These are phyloP conservation scores for Perithous albicinctus DNA, from an alignment of 2,888 invertebrate species.

Conservation along the genomic window DNA sequence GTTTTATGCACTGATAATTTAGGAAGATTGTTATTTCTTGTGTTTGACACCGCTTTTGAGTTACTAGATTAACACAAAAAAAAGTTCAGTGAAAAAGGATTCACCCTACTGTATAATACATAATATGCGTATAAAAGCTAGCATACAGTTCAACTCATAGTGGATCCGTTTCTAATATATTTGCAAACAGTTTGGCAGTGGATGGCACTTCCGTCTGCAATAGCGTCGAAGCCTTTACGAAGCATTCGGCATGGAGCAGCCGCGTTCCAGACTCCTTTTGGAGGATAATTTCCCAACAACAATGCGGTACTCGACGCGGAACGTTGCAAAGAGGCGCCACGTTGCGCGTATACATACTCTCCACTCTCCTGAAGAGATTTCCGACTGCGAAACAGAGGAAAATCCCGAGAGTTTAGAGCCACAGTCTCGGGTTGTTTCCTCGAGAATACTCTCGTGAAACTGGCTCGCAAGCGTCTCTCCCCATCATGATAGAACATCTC, in stretches of 20 bases:
- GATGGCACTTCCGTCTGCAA: conserved; percentile 47
- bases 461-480: conserved; percentile 46
- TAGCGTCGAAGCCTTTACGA: conserved; percentile 1
- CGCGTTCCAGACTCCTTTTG: conserved; percentile 45
- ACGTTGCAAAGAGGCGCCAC: conserved; percentile 65
- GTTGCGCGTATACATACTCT: conserved; percentile 20
- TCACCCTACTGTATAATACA: not conserved
- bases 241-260: conserved; percentile 25
- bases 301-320: conserved; percentile 66
- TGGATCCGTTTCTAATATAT: conserved; percentile 54
- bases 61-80: no score
- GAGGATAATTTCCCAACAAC: conserved; percentile 64
- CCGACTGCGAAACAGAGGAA: conserved; percentile 55
- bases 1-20: no score
- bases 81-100: no score
- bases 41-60: no score
- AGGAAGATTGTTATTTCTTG: no score
- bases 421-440: conserved; percentile 65
- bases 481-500: conserved; percentile 57
- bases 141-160: conserved; percentile 16
- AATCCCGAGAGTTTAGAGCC: conserved; percentile 60
- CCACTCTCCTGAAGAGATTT: conserved; percentile 46
- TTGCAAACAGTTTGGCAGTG: conserved; percentile 53
- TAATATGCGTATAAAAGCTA: conserved; percentile 3
- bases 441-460: conserved; percentile 56